Percentiles rank a stretch among this genome's conserved stretches.
These are phyloP conservation scores for Corythaixoides concolor DNA, from an alignment of 2,113 vertebrate genomes.

Conservation along the genomic window DNA sequence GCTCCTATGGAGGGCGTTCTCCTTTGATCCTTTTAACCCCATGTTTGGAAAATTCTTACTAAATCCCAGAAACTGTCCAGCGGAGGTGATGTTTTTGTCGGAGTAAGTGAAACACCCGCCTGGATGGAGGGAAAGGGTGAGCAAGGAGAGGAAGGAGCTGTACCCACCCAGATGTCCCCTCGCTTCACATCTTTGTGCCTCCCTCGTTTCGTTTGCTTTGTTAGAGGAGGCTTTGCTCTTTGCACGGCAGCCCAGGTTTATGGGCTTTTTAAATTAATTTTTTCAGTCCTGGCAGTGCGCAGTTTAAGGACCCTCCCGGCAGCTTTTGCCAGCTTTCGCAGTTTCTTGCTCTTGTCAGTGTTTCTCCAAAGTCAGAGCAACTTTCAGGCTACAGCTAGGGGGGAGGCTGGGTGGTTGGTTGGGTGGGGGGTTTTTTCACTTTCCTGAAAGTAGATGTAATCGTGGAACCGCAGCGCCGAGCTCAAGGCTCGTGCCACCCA, in stretches of 20 bases:
- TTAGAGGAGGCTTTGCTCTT: neutral
- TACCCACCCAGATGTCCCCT: fast-evolving
- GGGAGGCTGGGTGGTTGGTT: too few relatives aligned
- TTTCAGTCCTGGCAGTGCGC: neutral
- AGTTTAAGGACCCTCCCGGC: neutral
- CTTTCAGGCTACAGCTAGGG: neutral
- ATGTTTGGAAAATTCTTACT: neutral
- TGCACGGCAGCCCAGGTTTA: neutral
- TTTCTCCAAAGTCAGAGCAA: fast-evolving
- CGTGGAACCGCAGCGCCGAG: neutral
- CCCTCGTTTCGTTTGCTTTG: too few relatives aligned
- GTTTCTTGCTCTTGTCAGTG: fast-evolving
- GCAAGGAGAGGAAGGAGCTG: neutral
- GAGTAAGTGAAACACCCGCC: neutral
- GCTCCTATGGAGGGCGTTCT: fast-evolving
- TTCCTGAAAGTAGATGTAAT: neutral
- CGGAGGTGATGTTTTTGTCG: neutral
- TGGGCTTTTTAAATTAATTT: neutral
- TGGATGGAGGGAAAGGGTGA: neutral
- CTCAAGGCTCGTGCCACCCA: fast-evolving
- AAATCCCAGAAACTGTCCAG: neutral
- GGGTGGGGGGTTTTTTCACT: neutral
- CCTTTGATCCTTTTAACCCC: neutral
- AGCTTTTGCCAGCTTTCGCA: neutral
- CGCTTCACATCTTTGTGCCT: neutral